These are phyloP conservation scores for Leptinotarsa undecemlineata DNA, from an alignment of 1,140 invertebrate species.

Conservation along the genomic window DNA sequence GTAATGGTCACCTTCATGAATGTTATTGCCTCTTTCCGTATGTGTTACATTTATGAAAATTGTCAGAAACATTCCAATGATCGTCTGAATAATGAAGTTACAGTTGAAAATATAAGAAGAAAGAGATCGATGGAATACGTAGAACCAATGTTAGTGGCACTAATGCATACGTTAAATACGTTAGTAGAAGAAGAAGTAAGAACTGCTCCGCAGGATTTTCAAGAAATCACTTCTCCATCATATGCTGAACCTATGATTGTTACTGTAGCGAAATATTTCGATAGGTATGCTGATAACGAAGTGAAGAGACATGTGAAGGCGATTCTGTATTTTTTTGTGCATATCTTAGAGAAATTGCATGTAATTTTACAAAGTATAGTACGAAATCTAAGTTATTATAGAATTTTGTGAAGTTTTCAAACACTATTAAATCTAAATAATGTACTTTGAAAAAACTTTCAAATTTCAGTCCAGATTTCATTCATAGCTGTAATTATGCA, in stretches of 20 bases:
- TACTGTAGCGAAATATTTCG: conserved; percentile 17
- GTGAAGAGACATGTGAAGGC: conserved; percentile 21
- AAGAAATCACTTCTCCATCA: neutral
- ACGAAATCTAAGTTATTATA: neutral
- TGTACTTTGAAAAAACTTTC: too few relatives aligned
- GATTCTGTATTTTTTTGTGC: neutral
- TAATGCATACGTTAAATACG: neutral
- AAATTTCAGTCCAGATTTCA: too few relatives aligned
- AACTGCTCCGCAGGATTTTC: neutral
- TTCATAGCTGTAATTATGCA: too few relatives aligned
- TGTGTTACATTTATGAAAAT: neutral
- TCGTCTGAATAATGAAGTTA: neutral
- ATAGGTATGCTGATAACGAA: conserved; percentile 16
- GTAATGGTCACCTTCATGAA: too few relatives aligned
- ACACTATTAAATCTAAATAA: too few relatives aligned
- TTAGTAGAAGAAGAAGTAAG: conserved; percentile 12
- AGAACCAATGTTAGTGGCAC: conserved; percentile 9
- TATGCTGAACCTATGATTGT: neutral
- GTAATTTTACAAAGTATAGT: neutral
- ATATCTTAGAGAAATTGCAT: conserved; percentile 11
- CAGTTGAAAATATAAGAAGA: neutral
- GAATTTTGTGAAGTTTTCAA: neutral
- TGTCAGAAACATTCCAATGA: neutral
- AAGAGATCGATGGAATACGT: conserved; percentile 8
- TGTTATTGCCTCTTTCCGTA: neutral